A percentile compares a stretch with the other conserved stretches of the same genome.
These are phyloP conservation scores for Telenomus remus DNA, from an alignment of 1,140 invertebrate genomes.

Conservation along the genomic window DNA sequence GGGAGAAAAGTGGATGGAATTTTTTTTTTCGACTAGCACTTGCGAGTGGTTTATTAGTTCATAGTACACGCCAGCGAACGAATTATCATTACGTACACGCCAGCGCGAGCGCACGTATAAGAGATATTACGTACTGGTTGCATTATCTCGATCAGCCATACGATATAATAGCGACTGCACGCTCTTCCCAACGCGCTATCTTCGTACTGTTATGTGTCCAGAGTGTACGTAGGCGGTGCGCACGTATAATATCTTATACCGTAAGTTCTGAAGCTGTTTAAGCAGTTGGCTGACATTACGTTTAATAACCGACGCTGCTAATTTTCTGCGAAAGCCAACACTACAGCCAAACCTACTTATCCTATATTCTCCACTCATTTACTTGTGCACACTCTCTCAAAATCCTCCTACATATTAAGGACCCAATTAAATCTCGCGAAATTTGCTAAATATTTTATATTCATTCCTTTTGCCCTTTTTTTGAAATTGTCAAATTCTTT, in stretches of 20 bases:
- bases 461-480: no score
- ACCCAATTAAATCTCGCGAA: background rate
- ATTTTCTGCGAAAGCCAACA: slow-evolving; percentile 40
- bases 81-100: slow-evolving; percentile 51
- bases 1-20: background rate
- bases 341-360: slow-evolving; percentile 12
- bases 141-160: slow-evolving; percentile 50
- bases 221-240: slow-evolving; percentile 42
- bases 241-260: slow-evolving; percentile 48
- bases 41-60: slow-evolving; percentile 31
- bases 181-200: slow-evolving; percentile 48
- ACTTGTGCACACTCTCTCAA: background rate
- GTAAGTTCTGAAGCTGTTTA: slow-evolving; percentile 52
- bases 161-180: slow-evolving; percentile 52
- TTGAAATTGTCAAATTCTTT: no score
- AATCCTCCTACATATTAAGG: background rate
- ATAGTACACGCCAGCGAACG: slow-evolving; percentile 41
- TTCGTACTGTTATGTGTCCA: slow-evolving; percentile 46
- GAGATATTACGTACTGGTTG: slow-evolving; percentile 49
- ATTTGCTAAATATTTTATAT: background rate
- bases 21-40: slow-evolving; percentile 13
- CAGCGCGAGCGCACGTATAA: slow-evolving; percentile 44
- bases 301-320: slow-evolving; percentile 37
- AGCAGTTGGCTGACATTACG: slow-evolving; percentile 47
- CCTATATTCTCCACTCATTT: slow-evolving; percentile 7